These are phyloP conservation scores for Aldabrachelys gigantea DNA, from an alignment of 2,113 vertebrate species.

Conservation along the genomic window DNA sequence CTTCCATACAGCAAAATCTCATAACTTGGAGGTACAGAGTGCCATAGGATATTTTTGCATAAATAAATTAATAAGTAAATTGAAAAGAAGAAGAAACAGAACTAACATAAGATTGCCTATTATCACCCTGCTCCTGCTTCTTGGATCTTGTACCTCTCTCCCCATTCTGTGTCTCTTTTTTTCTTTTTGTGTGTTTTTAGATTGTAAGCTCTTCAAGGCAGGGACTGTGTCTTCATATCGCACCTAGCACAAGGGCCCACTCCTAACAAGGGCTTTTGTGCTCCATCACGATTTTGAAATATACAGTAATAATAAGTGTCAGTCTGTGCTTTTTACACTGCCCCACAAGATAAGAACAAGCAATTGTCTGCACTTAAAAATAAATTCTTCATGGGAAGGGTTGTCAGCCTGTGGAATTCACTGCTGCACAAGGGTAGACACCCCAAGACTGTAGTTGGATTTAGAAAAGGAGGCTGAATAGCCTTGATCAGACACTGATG, in stretches of 20 bases:
- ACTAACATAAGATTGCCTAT: neutral
- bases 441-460: constrained; percentile 63
- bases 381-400: constrained; percentile 60
- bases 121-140: neutral
- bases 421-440: constrained; percentile 38
- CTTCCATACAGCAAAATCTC: too few species aligned
- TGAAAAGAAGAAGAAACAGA: neutral
- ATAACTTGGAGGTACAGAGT: too few species aligned
- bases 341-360: constrained; percentile 29
- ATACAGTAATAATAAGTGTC: constrained; percentile 20
- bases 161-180: neutral
- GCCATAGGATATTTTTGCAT: neutral
- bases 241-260: constrained; percentile 6
- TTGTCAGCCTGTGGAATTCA: constrained; percentile 70
- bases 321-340: neutral
- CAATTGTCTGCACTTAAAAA: constrained; percentile 29
- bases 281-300: neutral
- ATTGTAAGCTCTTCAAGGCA: constrained; percentile 15
- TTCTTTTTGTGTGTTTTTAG: neutral
- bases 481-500: constrained; percentile 37
- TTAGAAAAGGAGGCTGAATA: constrained; percentile 64
- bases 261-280: constrained; percentile 36
- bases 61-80: neutral
- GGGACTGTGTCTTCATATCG: neutral
- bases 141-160: neutral